These are phyloP conservation scores for Penaeus monodon DNA, from an alignment of 2,888 invertebrate genomes.

Conservation along the genomic window DNA sequence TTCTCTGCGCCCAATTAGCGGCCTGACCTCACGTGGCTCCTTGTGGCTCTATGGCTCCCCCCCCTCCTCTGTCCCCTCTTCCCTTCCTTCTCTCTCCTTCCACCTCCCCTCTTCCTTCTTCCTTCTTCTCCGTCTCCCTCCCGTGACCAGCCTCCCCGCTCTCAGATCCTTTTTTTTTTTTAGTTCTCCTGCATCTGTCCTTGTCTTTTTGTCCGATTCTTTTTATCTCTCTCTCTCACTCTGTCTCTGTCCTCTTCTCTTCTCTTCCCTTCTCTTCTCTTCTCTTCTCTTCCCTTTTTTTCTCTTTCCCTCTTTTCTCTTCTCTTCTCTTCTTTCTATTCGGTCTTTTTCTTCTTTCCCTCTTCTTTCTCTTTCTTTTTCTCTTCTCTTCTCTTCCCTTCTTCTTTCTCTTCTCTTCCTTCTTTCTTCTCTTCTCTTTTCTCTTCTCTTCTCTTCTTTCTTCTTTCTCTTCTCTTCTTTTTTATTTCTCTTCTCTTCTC, in stretches of 20 bases:
- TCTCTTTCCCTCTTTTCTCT: constrained; percentile 20
- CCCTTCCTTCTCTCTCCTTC: too few relatives aligned
- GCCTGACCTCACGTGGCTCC: too few relatives aligned
- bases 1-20: too few relatives aligned
- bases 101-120: too few relatives aligned
- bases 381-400: not conserved
- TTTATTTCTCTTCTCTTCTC: too few relatives aligned
- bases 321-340: constrained; percentile 9
- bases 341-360: not conserved
- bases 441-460: not conserved
- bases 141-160: too few relatives aligned
- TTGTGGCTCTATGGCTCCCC: too few relatives aligned
- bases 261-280: not conserved
- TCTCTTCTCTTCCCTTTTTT: not conserved
- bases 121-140: too few relatives aligned
- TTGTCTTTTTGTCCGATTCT: not conserved
- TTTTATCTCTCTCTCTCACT: not conserved
- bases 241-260: not conserved
- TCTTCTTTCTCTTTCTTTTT: not conserved
- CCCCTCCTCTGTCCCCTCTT: too few relatives aligned
- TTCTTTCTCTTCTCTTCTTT: too few relatives aligned
- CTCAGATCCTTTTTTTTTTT: too few relatives aligned
- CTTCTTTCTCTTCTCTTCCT: not conserved
- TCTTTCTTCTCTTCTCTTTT: not conserved
- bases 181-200: too few relatives aligned